Percentiles rank a stretch among this genome's conserved stretches.
Evolutionary conservation across 2,113 vertebrate genomes (phyloP).

Genomic region (Psammodynastes pulverulentus): DNA sequence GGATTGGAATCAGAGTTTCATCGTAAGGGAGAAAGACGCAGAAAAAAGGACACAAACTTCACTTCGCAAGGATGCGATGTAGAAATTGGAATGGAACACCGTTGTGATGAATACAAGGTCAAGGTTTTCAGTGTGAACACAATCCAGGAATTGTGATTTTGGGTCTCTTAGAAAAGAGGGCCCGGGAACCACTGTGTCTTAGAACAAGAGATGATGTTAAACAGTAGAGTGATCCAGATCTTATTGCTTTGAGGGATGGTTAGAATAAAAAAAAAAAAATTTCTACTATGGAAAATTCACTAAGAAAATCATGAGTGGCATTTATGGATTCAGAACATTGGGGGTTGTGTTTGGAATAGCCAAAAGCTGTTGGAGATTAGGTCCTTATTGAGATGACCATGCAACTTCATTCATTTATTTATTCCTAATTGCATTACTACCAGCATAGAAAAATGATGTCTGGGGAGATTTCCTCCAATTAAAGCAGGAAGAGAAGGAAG

Average conservation of each 20-base stretch:
- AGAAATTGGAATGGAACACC: conserved; percentile 21
- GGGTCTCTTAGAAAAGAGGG: conserved; percentile 21
- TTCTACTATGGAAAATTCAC: background rate
- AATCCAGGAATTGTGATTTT: conserved; percentile 26
- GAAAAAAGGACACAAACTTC: conserved; percentile 37
- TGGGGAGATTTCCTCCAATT: background rate
- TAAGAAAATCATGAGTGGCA: background rate
- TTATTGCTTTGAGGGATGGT: conserved; percentile 71
- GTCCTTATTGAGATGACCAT: background rate
- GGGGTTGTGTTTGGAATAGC: background rate
- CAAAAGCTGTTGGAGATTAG: background rate
- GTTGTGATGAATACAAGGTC: conserved; percentile 31
- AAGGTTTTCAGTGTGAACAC: conserved; percentile 44
- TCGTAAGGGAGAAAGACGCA: conserved; percentile 38
- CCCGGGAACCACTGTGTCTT: conserved; percentile 27
- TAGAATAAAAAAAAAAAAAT: background rate
- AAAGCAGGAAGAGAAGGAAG: background rate
- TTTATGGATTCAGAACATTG: fast-evolving
- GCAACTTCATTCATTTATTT: background rate
- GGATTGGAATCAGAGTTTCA: conserved; percentile 19
- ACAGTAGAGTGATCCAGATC: conserved; percentile 63
- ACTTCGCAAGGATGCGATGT: conserved; percentile 21
- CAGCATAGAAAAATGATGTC: background rate
- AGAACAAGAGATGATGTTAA: conserved; percentile 51
- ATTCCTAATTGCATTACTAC: background rate